Percentiles rank a stretch among this genome's conserved stretches.
These are phyloP conservation scores for Mus minutoides DNA, from an alignment of 2,797 vertebrate genomes.

Conservation along the genomic window DNA sequence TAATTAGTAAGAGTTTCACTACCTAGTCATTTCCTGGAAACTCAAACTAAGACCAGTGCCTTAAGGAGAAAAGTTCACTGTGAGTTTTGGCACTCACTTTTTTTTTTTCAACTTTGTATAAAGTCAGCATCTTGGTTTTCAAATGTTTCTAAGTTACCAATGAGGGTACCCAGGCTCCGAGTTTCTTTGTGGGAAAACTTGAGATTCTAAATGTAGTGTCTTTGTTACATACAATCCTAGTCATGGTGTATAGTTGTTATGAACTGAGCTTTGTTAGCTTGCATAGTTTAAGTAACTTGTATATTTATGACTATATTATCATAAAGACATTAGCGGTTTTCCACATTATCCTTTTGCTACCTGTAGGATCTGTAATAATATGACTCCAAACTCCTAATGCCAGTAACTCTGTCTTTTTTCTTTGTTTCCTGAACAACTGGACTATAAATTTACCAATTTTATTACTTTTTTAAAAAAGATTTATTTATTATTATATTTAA, in stretches of 20 bases:
- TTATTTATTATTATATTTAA: too few species aligned
- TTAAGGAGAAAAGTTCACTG: background rate
- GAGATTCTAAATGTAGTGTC: background rate
- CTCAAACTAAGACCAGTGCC: background rate
- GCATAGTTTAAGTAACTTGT: background rate
- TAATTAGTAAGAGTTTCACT: background rate
- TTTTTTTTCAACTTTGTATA: background rate
- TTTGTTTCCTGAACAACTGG: background rate
- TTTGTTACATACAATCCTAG: background rate
- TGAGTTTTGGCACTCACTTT: background rate
- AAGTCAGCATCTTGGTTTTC: background rate
- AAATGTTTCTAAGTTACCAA: background rate
- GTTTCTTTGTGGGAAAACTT: background rate
- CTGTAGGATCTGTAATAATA: background rate
- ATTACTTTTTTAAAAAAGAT: too few species aligned
- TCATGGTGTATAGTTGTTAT: background rate
- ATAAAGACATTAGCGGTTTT: background rate
- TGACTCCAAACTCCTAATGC: background rate
- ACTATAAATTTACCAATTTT: background rate
- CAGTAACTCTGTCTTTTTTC: background rate
- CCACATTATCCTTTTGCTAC: background rate
- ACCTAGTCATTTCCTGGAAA: background rate
- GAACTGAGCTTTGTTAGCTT: background rate
- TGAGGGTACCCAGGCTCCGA: background rate
- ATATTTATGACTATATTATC: background rate